These are phyloP conservation scores for Phaonia tiefii DNA, from an alignment of 2,888 invertebrate species.

Conservation along the genomic window DNA sequence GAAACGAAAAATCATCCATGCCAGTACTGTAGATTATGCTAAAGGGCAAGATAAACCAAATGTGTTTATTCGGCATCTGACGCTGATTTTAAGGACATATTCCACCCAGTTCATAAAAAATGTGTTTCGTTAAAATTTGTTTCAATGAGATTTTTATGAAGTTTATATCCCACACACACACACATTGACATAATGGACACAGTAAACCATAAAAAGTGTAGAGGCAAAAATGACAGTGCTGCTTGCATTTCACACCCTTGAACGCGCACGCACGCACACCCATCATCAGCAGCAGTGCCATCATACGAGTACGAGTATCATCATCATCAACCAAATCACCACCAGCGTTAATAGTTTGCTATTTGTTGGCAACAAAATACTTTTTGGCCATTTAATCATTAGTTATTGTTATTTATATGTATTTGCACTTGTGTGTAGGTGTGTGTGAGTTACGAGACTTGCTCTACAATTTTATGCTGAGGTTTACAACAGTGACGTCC, in stretches of 20 bases:
- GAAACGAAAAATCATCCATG: too few species aligned
- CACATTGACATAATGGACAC: neutral
- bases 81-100: too few species aligned
- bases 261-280: neutral
- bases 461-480: too few species aligned
- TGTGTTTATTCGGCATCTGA: too few species aligned
- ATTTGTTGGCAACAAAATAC: conserved; percentile 13
- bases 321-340: too few species aligned
- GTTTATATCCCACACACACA: neutral
- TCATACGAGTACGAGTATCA: too few species aligned
- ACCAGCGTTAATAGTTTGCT: neutral
- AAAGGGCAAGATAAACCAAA: too few species aligned
- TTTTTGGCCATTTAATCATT: conserved; percentile 29
- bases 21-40: too few species aligned
- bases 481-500: too few species aligned
- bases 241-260: neutral
- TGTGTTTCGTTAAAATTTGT: conserved; percentile 30
- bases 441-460: neutral
- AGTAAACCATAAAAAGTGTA: neutral
- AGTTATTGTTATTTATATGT: conserved; percentile 11
- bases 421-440: neutral
- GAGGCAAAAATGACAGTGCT: too few species aligned
- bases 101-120: too few species aligned
- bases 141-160: conserved; percentile 39
- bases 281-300: neutral